A percentile compares a stretch with the other conserved stretches of the same genome.
Evolutionary conservation across 2,113 vertebrate genomes (phyloP).

Genomic region (Stegastes partitus): DNA sequence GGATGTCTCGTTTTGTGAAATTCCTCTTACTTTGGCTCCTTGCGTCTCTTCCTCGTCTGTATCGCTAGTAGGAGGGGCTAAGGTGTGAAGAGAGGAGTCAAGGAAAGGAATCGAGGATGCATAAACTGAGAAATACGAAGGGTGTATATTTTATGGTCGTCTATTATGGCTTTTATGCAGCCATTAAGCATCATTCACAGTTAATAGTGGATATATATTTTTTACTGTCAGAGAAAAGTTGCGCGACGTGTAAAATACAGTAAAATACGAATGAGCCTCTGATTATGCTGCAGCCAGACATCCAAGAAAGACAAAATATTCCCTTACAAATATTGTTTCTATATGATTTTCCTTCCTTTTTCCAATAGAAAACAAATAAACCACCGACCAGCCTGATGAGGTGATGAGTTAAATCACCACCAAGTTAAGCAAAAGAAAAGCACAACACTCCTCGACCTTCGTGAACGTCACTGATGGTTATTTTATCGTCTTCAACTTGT

Average conservation of each 20-base stretch:
- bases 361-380: background rate
- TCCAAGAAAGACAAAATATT: background rate
- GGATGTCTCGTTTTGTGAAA: no score
- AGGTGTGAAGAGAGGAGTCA: no score
- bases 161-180: background rate
- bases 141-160: background rate
- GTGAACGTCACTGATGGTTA: background rate
- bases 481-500: no score
- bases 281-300: conserved; percentile 6
- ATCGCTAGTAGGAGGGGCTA: no score
- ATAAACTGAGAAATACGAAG: no score
- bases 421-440: background rate
- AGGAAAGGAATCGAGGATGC: no score
- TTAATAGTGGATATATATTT: background rate
- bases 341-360: no score
- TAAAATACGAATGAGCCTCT: conserved; percentile 33
- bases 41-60: no score
- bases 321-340: background rate
- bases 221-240: background rate
- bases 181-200: background rate
- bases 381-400: no score
- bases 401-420: no score
- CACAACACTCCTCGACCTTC: background rate
- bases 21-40: no score
- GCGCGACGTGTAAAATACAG: background rate